Conservation (phyloP, 2,113 vertebrate genomes). For the Paramisgurnus dabryanus region DNA sequence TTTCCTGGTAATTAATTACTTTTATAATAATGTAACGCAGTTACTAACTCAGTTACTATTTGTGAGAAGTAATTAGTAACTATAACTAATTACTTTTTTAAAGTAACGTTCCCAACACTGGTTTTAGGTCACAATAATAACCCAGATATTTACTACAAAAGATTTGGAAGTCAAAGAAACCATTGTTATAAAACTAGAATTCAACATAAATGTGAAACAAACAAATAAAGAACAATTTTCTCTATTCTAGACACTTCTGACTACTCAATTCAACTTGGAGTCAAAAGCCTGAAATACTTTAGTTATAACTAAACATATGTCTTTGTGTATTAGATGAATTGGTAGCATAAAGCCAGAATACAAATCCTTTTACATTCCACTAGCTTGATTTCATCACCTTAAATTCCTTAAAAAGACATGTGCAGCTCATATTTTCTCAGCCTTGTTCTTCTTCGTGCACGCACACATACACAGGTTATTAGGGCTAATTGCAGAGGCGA, state of each 20-base stretch:
- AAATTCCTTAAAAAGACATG: background rate
- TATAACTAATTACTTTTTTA: too few species aligned
- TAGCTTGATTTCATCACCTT: background rate
- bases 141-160: too few species aligned
- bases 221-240: background rate
- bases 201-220: background rate
- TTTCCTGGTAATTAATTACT: too few species aligned
- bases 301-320: background rate
- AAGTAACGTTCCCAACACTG: too few species aligned
- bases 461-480: conserved; percentile 62
- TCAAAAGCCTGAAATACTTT: background rate
- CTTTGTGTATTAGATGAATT: background rate
- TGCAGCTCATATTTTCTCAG: conserved; percentile 21
- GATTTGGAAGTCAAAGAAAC: too few species aligned
- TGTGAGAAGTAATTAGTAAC: too few species aligned
- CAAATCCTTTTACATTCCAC: background rate
- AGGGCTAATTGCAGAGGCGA: conserved; percentile 71
- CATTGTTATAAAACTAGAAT: too few species aligned
- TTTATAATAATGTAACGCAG: too few species aligned
- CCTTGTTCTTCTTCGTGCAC: conserved; percentile 3
- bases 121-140: too few species aligned
- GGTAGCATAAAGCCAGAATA: background rate
- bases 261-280: background rate
- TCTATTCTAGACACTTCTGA: background rate
- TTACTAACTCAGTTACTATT: too few species aligned